phyloP scores from a whole-genome alignment of 2,797 vertebrate species.

The Crax fasciolata region DNA sequence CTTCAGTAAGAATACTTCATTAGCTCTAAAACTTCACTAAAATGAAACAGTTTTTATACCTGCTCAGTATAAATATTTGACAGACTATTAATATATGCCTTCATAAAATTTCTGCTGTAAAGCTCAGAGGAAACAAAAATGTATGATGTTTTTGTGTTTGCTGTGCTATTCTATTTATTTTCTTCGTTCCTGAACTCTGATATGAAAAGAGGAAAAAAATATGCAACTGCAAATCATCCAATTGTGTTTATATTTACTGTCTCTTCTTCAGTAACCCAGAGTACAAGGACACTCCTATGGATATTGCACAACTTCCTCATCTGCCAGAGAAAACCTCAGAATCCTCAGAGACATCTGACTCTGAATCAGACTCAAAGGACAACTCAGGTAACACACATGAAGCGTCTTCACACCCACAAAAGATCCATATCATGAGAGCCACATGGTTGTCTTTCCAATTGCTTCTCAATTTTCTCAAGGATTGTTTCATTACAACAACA shows the following conservation, averaged over 20 bases:
- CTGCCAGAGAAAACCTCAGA: constrained; percentile 96
- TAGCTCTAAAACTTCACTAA: constrained; percentile 50
- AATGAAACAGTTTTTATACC: constrained; percentile 27
- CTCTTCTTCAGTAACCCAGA: constrained; percentile 89
- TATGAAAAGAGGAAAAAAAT: constrained; percentile 23
- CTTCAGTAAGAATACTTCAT: constrained; percentile 70
- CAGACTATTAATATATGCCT: constrained; percentile 49
- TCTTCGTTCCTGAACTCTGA: constrained; percentile 47
- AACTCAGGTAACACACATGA: constrained; percentile 90
- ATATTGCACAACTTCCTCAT: constrained; percentile 95
- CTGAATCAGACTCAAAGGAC: constrained; percentile 98
- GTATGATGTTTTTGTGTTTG: constrained; percentile 15
- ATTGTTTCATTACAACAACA: not conserved
- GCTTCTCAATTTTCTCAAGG: not conserved
- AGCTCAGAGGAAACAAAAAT: constrained; percentile 17
- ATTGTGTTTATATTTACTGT: constrained; percentile 49
- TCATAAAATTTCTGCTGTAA: constrained; percentile 47
- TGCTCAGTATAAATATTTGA: constrained; percentile 53
- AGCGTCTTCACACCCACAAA: not conserved
- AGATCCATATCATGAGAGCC: not conserved
- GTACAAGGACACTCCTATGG: constrained; percentile 97
- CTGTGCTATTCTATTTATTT: constrained; percentile 50
- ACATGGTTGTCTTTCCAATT: not conserved
- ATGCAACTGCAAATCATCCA: constrained; percentile 40
- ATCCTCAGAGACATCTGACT: constrained; percentile 97